Evolutionary conservation across 1,140 invertebrate genomes (phyloP), one percentile per base, ranked within the genome.

Genomic region (Caerostris extrusa): DNA sequence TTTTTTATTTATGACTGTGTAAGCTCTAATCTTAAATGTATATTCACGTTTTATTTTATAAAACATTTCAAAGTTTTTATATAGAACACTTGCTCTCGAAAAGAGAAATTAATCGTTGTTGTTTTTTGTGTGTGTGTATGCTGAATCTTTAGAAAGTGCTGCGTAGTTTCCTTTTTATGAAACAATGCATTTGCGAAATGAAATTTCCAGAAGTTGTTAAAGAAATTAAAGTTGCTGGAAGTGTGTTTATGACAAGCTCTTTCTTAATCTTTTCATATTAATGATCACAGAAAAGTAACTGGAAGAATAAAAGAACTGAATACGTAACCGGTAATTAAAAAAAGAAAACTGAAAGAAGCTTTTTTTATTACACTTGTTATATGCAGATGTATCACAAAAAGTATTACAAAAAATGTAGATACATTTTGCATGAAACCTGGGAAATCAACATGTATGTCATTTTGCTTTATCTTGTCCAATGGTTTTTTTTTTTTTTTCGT

Each of bases 151-250:
- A 34, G 34, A 14, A 53, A 77, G 8, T 77, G 3, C 34, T 53
- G 0, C 10, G 19, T 12, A 77, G 5, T 12, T 64, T 64, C 53
- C 34, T 58, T 83, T 57, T 83, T 17, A 56, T 14, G 55, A 7
- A 8, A 83, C 82, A 58, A 57, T 57, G 55, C 55, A 56, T 83
- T 10, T 83, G n/a, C 17, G 1, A 17, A 56, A 17, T n/a, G 7
- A 57, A n/a, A 10, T 83, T n/a, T n/a, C 17, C 56, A 83, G 82
- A 83, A 58, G n/a, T 77, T 77, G 10, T 77, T 77, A 77, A 77
- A 12, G 5, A 34, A 53, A 8, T 12, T 7, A 77, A 34, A 77
- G 61, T 50, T 8, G 7, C 19, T 10, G 3, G 10, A 7, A 10
- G 71, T 12, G 14, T 77, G 71, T 77, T 77, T 77, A 77, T 77